phyloP scores from a whole-genome alignment of 2,113 vertebrate species.

The Diadophis punctatus region DNA sequence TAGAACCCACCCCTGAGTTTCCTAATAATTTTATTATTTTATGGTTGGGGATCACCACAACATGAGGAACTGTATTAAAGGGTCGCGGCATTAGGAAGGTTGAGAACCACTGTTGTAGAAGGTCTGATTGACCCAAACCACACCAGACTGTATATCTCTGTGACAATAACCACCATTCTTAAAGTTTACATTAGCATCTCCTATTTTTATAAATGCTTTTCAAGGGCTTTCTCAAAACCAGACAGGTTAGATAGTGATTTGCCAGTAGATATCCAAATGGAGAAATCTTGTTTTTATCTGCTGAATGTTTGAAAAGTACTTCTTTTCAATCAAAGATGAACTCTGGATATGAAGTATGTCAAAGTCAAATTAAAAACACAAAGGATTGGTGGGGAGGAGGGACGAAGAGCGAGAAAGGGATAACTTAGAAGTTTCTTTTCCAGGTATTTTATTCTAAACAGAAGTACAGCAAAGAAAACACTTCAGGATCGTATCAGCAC shows the following conservation, averaged over 20 bases:
- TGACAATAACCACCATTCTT: neutral
- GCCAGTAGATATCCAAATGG: neutral
- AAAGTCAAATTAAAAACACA: neutral
- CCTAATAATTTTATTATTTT: too few species aligned
- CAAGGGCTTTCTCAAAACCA: neutral
- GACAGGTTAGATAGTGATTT: neutral
- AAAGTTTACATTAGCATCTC: neutral
- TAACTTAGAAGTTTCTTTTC: neutral
- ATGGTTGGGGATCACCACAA: too few species aligned
- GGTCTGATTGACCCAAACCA: neutral
- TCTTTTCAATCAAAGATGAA: neutral
- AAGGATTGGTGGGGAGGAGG: neutral
- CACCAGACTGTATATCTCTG: neutral
- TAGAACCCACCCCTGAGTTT: too few species aligned
- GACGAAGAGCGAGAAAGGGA: neutral
- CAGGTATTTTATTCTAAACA: slow-evolving; percentile 35
- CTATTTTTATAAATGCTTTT: neutral
- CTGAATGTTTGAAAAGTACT: neutral
- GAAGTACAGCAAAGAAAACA: slow-evolving; percentile 20
- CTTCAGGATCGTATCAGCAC: neutral
- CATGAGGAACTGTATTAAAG: too few species aligned
- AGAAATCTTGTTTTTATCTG: neutral
- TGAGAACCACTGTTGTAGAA: neutral
- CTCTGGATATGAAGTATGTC: neutral
- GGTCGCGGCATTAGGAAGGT: too few species aligned